Conservation (phyloP, 1,140 invertebrate species). For the Euura lappo region DNA sequence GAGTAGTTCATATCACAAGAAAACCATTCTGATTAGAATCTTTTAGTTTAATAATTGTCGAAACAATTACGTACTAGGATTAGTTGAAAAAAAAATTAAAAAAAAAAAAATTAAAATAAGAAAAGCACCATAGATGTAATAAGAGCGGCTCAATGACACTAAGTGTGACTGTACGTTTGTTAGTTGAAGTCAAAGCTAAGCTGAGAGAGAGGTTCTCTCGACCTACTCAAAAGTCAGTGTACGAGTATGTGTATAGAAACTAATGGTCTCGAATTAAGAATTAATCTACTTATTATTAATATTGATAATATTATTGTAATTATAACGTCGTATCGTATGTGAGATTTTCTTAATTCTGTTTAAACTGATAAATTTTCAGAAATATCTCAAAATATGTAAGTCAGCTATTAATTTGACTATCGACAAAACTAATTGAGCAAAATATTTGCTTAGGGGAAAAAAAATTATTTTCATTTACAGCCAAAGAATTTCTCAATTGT, state of each 20-base stretch:
- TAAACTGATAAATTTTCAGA: not conserved
- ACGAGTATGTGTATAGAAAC: constrained; percentile 44
- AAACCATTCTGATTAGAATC: constrained; percentile 33
- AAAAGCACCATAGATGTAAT: constrained; percentile 39
- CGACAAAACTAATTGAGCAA: not conserved
- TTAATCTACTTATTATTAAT: constrained; percentile 30
- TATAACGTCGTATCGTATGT: not conserved
- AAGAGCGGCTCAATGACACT: constrained; percentile 56
- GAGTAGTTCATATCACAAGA: constrained; percentile 25
- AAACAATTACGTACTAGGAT: constrained; percentile 34
- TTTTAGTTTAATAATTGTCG: constrained; percentile 30
- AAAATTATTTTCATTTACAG: not conserved
- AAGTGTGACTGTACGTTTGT: constrained; percentile 45
- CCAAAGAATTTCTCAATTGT: not conserved
- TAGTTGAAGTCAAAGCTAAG: constrained; percentile 33
- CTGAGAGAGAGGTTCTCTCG: constrained; percentile 30
- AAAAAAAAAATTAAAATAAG: no score
- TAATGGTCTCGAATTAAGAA: constrained; percentile 37
- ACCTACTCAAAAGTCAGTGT: constrained; percentile 34
- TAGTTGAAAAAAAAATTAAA: constrained; percentile 14
- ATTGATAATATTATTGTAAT: constrained; percentile 6
- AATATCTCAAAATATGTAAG: constrained; percentile 5
- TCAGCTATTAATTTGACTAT: not conserved
- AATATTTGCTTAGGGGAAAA: not conserved
- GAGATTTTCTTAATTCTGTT: not conserved